Evolutionary conservation across 2,113 vertebrate species (phyloP), one percentile per base, ranked within the genome.

Genomic region (Percina caprodes): DNA sequence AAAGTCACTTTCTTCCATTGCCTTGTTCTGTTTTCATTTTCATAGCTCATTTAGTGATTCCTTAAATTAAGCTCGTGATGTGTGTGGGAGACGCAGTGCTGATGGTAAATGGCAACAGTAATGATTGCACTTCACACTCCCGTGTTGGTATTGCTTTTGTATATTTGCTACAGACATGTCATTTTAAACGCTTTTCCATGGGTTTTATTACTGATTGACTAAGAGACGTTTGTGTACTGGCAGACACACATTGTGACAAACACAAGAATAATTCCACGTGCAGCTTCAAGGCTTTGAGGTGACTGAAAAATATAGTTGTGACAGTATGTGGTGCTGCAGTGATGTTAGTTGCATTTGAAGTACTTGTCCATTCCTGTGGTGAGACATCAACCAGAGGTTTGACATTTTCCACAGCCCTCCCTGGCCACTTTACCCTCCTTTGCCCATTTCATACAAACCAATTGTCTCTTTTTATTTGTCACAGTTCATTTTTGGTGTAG

Each of bases 391-490:
- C 15, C 3, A 59, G 26, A 30, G 52, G 21, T 23, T 23, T 23
- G 52, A 15, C 26, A 18, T 30, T 24, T 26, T 58, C 14, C 5
- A 15, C 56, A 26, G 56, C 56, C 16, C 10, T 30, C 16, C 33
- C 16, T 60, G 30, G 58, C 26, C 1, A 3, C 58, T 60, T 33
- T 33, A 16, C 26, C 2, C n/a, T 24, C n/a, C 54, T 55, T 55
- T 23, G 54, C 9, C n/a, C 21, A 59, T 59, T 59, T 59, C 6
- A 62, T 11, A 49, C 23, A 67, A 67, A 19, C 46, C 45, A 49
- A 30, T 30, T 49, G 24, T 67, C 65, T 67, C 23, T 49, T 49
- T 51, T 46, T 51, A 19, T 67, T 67, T 51, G 46, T 51, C 65
- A 66, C 14, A 23, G 62, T 16, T 42, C n/a, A 46, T 46, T 46